Conservation (phyloP, 2,113 vertebrate species). For the Cololabis saira region DNA sequence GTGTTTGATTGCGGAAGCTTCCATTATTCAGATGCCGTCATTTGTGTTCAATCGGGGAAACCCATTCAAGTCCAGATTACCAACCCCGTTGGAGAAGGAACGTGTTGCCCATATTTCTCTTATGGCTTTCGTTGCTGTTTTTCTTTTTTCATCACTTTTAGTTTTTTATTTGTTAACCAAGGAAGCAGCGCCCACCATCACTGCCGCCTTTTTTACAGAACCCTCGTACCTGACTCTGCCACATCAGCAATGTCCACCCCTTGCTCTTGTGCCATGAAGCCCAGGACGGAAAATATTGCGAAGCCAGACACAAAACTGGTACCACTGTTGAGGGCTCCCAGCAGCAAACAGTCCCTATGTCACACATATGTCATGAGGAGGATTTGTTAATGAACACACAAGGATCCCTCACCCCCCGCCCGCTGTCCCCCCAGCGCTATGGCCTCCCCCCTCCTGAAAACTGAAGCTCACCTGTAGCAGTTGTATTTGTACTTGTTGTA, state of each 20-base stretch:
- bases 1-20: conserved; percentile 74
- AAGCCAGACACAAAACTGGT: conserved; percentile 99
- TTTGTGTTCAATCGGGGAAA: conserved; percentile 42
- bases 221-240: conserved; percentile 99
- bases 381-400: conserved; percentile 97
- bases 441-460: conserved; percentile 65
- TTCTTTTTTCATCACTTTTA: conserved; percentile 51
- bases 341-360: conserved; percentile 99
- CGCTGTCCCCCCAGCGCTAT: conserved; percentile 35
- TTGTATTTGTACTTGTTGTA: conserved; percentile 99
- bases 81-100: conserved; percentile 31
- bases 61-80: conserved; percentile 37
- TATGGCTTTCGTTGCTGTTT: conserved; percentile 71
- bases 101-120: conserved; percentile 31
- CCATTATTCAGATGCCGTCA: conserved; percentile 70
- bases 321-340: conserved; percentile 99
- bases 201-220: conserved; percentile 86
- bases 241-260: conserved; percentile 99
- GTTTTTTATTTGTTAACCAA: conserved; percentile 77
- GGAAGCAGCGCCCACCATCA: conserved; percentile 96
- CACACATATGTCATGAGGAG: conserved; percentile 99
- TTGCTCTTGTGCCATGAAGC: conserved; percentile 99
- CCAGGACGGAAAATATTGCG: conserved; percentile 99
- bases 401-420: conserved; percentile 73
- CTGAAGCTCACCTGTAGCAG: conserved; percentile 93